Evolutionary conservation across 2,888 invertebrate genomes (phyloP).

Genomic region (Antitype chi): DNA sequence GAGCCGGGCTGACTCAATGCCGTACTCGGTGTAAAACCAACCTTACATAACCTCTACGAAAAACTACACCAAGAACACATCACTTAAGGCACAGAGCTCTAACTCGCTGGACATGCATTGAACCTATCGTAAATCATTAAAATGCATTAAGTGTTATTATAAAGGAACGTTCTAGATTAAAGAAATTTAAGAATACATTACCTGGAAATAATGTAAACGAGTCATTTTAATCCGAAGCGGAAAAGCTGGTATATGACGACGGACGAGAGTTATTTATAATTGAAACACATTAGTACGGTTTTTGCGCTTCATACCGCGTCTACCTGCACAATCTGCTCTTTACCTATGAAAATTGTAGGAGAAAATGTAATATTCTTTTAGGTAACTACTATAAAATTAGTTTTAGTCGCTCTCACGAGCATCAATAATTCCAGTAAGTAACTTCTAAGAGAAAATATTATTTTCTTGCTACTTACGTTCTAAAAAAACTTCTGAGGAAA

Average conservation of each 20-base stretch:
- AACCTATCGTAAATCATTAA: slow-evolving; percentile 35
- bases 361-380: neutral
- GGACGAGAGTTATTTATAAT: slow-evolving; percentile 14
- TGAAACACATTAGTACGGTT: slow-evolving; percentile 28
- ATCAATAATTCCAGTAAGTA: neutral
- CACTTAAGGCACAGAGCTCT: slow-evolving; percentile 15
- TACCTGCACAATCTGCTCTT: neutral
- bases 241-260: neutral
- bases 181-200: neutral
- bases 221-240: neutral
- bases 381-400: neutral
- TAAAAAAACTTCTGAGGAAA: slow-evolving; percentile 20
- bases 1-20: slow-evolving; percentile 81
- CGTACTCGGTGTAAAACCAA: slow-evolving; percentile 55
- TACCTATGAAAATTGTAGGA: slow-evolving; percentile 17
- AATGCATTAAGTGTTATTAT: slow-evolving; percentile 43
- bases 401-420: neutral
- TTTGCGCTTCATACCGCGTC: slow-evolving; percentile 2
- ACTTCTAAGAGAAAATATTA: slow-evolving; percentile 15
- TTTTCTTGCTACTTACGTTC: neutral
- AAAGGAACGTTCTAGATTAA: slow-evolving; percentile 10
- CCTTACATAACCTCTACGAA: slow-evolving; percentile 58
- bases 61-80: slow-evolving; percentile 21
- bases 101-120: slow-evolving; percentile 31
- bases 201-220: neutral